These are phyloP conservation scores for Leptobrachium ailaonicum DNA, from an alignment of 2,113 vertebrate species.

Conservation along the genomic window DNA sequence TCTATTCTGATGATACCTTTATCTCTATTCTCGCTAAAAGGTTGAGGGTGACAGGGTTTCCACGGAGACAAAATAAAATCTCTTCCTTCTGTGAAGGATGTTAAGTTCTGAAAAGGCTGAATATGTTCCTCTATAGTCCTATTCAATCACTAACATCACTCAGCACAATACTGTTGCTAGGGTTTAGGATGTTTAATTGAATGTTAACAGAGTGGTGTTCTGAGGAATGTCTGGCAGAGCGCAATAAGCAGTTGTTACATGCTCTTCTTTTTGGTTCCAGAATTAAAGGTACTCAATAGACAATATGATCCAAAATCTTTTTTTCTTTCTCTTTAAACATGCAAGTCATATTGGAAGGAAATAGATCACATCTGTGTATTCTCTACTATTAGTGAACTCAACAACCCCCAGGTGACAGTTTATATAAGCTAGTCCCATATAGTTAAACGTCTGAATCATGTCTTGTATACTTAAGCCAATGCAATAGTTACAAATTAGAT, in stretches of 20 bases:
- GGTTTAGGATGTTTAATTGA: not conserved
- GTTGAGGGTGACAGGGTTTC: not conserved
- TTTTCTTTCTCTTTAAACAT: slow-evolving; percentile 23
- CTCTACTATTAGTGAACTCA: slow-evolving; percentile 15
- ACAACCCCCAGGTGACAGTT: not conserved
- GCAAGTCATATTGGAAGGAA: slow-evolving; percentile 17
- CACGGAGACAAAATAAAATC: not conserved
- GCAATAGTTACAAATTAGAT: slow-evolving; percentile 15
- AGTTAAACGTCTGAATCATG: too few species aligned
- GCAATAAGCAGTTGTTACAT: slow-evolving; percentile 12
- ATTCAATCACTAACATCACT: not conserved
- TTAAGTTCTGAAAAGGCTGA: slow-evolving; percentile 8
- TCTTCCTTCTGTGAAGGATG: not conserved
- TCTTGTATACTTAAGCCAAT: slow-evolving; percentile 1
- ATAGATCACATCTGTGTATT: slow-evolving; percentile 40
- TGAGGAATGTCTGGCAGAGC: slow-evolving; percentile 12
- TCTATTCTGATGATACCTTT: too few species aligned
- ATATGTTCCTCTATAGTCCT: not conserved
- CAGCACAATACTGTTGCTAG: not conserved
- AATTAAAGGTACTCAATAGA: slow-evolving; percentile 34
- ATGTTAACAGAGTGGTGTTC: slow-evolving; percentile 20
- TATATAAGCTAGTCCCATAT: slow-evolving; percentile 15
- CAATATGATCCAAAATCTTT: slow-evolving; percentile 37
- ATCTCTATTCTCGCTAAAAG: not conserved
- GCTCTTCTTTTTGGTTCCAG: slow-evolving; percentile 14